phyloP scores from a whole-genome alignment of 2,797 vertebrate genomes.

The Tapirus indicus region DNA sequence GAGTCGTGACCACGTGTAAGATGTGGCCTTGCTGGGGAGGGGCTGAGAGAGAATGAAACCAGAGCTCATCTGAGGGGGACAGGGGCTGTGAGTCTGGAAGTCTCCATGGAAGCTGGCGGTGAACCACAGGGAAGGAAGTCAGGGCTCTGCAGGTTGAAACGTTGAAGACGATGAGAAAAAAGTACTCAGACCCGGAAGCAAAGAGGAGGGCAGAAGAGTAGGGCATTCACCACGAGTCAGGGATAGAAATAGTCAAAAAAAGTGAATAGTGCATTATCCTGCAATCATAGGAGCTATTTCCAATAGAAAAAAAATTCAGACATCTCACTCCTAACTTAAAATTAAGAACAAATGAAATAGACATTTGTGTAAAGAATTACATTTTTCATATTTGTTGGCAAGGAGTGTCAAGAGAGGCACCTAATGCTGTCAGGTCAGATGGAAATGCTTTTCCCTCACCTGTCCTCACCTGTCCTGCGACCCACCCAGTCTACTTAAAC shows the following conservation, averaged over 20 bases:
- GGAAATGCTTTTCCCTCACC: neutral
- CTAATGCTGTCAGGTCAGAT: neutral
- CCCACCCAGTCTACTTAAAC: neutral
- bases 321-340: neutral
- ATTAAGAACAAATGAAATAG: neutral
- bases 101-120: neutral
- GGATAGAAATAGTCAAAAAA: neutral
- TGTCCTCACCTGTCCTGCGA: neutral
- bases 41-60: neutral
- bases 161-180: neutral
- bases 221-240: neutral
- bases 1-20: neutral
- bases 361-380: neutral
- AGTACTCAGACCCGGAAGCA: neutral
- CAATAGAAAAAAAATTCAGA: neutral
- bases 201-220: neutral
- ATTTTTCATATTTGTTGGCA: neutral
- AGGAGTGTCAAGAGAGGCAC: neutral
- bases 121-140: neutral
- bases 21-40: neutral
- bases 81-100: neutral
- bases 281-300: neutral
- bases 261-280: neutral
- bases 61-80: neutral
- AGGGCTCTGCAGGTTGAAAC: neutral